phyloP scores from a whole-genome alignment of 1,140 invertebrate genomes.

The Drosophila grimshawi region DNA sequence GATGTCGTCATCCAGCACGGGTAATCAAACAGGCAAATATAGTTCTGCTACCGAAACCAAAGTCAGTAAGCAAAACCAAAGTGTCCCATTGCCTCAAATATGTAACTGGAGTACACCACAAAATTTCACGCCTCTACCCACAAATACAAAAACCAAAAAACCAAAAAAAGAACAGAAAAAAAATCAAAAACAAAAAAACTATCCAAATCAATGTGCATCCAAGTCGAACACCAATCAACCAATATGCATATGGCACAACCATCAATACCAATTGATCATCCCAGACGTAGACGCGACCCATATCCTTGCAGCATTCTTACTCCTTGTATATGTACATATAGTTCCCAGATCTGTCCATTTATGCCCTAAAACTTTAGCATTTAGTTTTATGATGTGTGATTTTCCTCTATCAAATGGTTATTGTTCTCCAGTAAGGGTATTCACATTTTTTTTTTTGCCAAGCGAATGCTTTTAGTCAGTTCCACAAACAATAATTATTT shows the following conservation, averaged over 20 bases:
- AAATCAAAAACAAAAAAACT: conserved; percentile 19
- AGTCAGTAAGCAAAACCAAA: conserved; percentile 96
- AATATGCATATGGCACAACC: conserved; percentile 9
- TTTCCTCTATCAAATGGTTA: no score
- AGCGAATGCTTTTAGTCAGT: no score
- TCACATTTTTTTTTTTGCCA: no score
- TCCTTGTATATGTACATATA: not conserved
- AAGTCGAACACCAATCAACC: not conserved
- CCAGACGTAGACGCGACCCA: not conserved
- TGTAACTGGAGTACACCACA: conserved; percentile 74
- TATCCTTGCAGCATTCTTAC: not conserved
- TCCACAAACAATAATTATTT: no score
- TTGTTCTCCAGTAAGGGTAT: no score
- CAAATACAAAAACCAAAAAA: conserved; percentile 37
- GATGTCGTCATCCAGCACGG: conserved; percentile 73
- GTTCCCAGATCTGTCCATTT: no score
- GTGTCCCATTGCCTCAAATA: conserved; percentile 70
- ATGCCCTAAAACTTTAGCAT: no score
- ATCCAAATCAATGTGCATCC: not conserved
- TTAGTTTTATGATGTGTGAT: no score
- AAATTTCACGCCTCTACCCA: conserved; percentile 68
- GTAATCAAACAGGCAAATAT: conserved; percentile 85
- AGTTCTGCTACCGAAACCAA: conserved; percentile 89
- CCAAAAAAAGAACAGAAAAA: conserved; percentile 35
- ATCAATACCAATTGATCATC: conserved; percentile 14